Evolutionary conservation across 2,113 vertebrate genomes (phyloP).

Genomic region (Dasyornis broadbenti): DNA sequence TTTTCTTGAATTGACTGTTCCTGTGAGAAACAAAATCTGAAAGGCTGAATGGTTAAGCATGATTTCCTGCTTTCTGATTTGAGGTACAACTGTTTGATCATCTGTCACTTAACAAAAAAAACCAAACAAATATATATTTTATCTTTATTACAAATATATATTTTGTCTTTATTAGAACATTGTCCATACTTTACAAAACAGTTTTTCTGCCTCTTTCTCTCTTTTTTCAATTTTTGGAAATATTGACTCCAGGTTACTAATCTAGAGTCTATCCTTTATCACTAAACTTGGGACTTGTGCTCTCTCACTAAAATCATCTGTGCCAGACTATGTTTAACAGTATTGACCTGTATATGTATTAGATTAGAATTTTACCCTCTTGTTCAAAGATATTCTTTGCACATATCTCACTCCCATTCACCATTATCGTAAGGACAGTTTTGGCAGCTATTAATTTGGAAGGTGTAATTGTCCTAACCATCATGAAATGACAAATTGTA

Average conservation of each 20-base stretch:
- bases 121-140: background rate
- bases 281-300: background rate
- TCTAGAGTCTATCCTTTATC: background rate
- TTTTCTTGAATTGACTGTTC: constrained; percentile 4
- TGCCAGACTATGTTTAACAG: background rate
- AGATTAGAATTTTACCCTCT: background rate
- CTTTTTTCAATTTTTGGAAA: background rate
- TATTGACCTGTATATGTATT: background rate
- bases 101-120: background rate
- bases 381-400: background rate
- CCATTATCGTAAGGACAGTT: background rate
- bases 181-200: background rate
- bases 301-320: background rate
- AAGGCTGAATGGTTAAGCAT: background rate
- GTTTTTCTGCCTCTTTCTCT: background rate
- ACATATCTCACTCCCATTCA: background rate
- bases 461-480: background rate
- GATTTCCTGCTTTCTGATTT: background rate
- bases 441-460: background rate
- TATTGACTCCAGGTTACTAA: background rate
- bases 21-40: background rate
- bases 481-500: constrained; percentile 8
- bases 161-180: background rate
- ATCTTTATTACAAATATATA: background rate
- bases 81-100: background rate